A percentile compares a stretch with the other conserved stretches of the same genome.
phyloP scores from a whole-genome alignment of 2,888 invertebrate genomes.

The Eucera pruinosa region DNA sequence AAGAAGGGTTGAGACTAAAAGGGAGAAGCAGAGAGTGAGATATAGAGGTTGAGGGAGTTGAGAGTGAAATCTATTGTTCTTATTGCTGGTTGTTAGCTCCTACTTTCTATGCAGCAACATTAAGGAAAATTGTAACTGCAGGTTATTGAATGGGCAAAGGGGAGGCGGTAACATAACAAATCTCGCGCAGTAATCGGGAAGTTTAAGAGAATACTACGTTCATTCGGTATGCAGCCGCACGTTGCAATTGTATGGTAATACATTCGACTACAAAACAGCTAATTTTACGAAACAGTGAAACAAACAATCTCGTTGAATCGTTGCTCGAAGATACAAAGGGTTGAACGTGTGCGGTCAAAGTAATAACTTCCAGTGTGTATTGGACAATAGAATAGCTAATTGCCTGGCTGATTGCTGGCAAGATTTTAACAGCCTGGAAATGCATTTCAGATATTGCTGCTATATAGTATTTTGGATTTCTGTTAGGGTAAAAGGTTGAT shows the following conservation, averaged over 20 bases:
- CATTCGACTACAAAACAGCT: neutral
- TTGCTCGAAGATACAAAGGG: conserved; percentile 13
- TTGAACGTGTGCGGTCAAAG: neutral
- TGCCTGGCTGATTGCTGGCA: neutral
- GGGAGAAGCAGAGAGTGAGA: no score
- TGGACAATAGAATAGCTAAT: conserved; percentile 2
- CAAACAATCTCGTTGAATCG: conserved; percentile 25
- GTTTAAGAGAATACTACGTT: conserved; percentile 3
- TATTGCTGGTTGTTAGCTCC: neutral
- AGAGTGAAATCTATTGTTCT: neutral
- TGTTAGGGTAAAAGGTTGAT: neutral
- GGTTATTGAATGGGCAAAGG: neutral
- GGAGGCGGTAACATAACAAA: neutral
- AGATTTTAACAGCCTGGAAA: conserved; percentile 8
- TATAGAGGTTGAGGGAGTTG: no score
- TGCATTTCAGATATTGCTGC: neutral
- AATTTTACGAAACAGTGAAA: conserved; percentile 22
- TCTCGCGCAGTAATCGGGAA: conserved; percentile 7
- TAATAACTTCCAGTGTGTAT: neutral
- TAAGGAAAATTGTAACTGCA: neutral
- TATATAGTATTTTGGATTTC: neutral
- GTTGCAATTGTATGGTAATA: conserved; percentile 13
- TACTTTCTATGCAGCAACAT: neutral
- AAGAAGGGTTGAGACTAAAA: no score
- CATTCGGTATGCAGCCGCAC: conserved; percentile 1